A percentile compares a stretch with the other conserved stretches of the same genome.
phyloP scores from a whole-genome alignment of 2,797 vertebrate genomes.

The Chelidonichthys spinosus region DNA sequence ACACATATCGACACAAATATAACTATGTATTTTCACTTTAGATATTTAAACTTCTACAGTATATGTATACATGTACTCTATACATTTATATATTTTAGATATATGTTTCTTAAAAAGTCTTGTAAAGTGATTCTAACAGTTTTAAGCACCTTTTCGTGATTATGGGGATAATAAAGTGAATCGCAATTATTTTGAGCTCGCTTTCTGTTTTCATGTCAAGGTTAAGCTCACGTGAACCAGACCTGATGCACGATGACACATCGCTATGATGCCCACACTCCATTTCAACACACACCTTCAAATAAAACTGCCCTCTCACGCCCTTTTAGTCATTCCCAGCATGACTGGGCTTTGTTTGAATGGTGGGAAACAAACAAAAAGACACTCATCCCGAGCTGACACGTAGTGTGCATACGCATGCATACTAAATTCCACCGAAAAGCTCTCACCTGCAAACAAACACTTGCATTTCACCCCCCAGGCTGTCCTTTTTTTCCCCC shows the following conservation, averaged over 20 bases:
- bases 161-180: background rate
- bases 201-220: constrained; percentile 63
- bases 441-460: constrained; percentile 29
- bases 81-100: too few relatives aligned
- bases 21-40: too few relatives aligned
- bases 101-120: too few relatives aligned
- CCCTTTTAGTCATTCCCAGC: constrained; percentile 25
- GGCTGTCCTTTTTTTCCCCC: background rate
- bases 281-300: constrained; percentile 34
- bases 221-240: constrained; percentile 41
- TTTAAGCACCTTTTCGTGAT: background rate
- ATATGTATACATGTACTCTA: too few relatives aligned
- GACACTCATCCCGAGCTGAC: background rate
- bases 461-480: constrained; percentile 7
- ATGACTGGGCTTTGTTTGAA: constrained; percentile 30
- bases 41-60: too few relatives aligned
- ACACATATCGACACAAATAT: too few relatives aligned
- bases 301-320: constrained; percentile 36
- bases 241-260: constrained; percentile 35
- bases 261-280: constrained; percentile 31
- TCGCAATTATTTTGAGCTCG: constrained; percentile 7
- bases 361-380: constrained; percentile 10
- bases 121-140: too few relatives aligned
- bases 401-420: constrained; percentile 7
- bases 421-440: constrained; percentile 31